Evolutionary conservation across 2,797 vertebrate species (phyloP), one percentile per base, ranked within the genome.

Genomic region (Meriones psammophilus): DNA sequence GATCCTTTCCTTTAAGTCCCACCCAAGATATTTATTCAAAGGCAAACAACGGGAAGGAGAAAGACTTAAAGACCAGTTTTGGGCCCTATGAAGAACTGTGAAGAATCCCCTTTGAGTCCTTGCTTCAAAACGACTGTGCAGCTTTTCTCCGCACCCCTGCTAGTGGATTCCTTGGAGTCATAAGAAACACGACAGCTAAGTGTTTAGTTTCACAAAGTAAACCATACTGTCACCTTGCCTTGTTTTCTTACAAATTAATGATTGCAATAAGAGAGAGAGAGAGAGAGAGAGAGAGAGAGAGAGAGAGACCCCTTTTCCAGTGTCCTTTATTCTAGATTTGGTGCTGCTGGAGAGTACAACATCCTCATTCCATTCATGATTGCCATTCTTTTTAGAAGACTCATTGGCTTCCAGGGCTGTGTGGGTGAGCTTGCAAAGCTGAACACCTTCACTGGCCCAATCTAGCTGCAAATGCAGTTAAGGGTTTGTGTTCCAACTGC

Each of bases 331-430:
- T 90, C 73, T 91, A 84, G 86, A 76, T 26, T 62, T 83, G 54
- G 60, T 69, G n/a, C 91, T 39, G 50, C 58, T 54, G 8, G 79
- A 26, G 80, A 91, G 24, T 79, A 84, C 42, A 83, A 84, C 94
- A 96, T 88, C 94, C 89, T 96, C 97, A 97, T 95, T 96, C 97
- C 94, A 79, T 77, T 92, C 95, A 73, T 96, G 88, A 73, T 8
- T 95, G 81, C 60, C 97, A 96, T 97, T 97, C 96, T 96, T 96
- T 91, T n/a, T 85, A 64, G 90, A 24, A 81, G 58, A 97, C 94
- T 94, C 96, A 96, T 24, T 60, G 46, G 91, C 92, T 89, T 86
- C 71, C 12, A 68, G 56, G 50, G 83, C 22, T 91, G 93, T 54
- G 93, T 88, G 95, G 86, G 91, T 90, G 92, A 93, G 60, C 39